Evolutionary conservation across 2,797 vertebrate genomes (phyloP).

Genomic region (Oryzias dopingdopingensis): DNA sequence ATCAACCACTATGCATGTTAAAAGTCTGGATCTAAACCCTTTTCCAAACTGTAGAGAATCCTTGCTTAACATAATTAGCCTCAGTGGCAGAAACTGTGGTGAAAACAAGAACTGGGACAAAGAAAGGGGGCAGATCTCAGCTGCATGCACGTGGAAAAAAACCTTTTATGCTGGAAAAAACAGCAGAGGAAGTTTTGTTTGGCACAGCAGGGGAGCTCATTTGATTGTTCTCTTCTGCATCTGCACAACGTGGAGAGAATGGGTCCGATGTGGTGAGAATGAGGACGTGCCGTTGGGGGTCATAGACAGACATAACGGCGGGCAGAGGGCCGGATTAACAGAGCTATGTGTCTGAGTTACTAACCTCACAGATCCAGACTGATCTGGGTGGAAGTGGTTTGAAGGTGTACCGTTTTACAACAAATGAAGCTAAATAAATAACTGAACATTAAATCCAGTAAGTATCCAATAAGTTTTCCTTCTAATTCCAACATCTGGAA

Average conservation of each 20-base stretch:
- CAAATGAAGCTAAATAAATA: constrained; percentile 60
- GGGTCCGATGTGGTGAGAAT: constrained; percentile 57
- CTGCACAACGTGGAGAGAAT: constrained; percentile 69
- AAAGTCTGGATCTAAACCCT: constrained; percentile 33
- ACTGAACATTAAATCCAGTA: constrained; percentile 49
- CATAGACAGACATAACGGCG: constrained; percentile 53
- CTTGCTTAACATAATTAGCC: constrained; percentile 26
- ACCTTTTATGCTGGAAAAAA: constrained; percentile 77
- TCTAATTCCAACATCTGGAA: constrained; percentile 72
- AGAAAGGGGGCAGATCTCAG: constrained; percentile 53
- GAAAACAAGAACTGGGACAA: constrained; percentile 46
- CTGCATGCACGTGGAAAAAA: constrained; percentile 64
- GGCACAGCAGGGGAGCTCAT: constrained; percentile 65
- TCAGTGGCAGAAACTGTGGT: constrained; percentile 35
- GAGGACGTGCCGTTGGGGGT: constrained; percentile 53
- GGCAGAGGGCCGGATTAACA: constrained; percentile 36
- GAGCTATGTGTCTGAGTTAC: constrained; percentile 44
- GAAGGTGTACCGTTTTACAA: constrained; percentile 57
- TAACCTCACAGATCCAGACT: constrained; percentile 53
- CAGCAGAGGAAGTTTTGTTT: constrained; percentile 82
- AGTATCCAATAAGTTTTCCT: constrained; percentile 51
- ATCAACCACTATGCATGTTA: too few species aligned
- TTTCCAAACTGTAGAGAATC: constrained; percentile 31
- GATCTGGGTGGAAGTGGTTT: constrained; percentile 56
- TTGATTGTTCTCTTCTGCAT: constrained; percentile 79